Percentiles rank a stretch among this genome's conserved stretches.
Conservation (phyloP, 2,797 vertebrate species). For the Mormyrops boulengeri region DNA sequence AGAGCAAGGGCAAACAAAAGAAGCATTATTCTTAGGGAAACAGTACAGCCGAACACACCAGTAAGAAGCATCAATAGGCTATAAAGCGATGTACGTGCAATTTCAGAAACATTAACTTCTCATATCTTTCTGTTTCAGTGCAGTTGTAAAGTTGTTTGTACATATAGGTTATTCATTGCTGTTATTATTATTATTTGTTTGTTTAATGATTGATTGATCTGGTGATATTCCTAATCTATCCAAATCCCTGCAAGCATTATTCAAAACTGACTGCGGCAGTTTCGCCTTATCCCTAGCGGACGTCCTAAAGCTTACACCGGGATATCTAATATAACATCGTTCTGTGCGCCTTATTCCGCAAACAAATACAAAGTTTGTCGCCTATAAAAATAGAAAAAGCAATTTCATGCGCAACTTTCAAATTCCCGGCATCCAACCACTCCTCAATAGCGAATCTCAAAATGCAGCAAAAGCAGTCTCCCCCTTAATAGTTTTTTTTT, state of each 20-base stretch:
- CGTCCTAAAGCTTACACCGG: not conserved
- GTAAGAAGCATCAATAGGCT: not conserved
- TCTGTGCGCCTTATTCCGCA: not conserved
- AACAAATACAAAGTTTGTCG: not conserved
- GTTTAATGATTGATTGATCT: not conserved
- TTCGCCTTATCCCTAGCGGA: not conserved
- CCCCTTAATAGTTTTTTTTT: not conserved
- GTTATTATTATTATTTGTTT: not conserved
- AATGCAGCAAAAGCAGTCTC: not conserved
- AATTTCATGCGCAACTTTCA: not conserved
- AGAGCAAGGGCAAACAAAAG: not conserved
- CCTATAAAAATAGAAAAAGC: not conserved
- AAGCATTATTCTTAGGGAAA: not conserved
- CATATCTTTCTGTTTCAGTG: not conserved
- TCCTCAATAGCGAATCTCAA: not conserved
- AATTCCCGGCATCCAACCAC: not conserved
- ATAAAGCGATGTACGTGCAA: not conserved
- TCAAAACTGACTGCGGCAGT: not conserved
- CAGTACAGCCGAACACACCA: not conserved
- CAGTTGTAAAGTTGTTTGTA: not conserved
- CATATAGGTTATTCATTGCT: not conserved
- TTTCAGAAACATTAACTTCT: not conserved
- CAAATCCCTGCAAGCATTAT: not conserved
- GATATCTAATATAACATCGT: not conserved
- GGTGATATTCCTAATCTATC: not conserved